Evolutionary conservation across 2,888 invertebrate genomes (phyloP).

Genomic region (Chydorus sphaericus): DNA sequence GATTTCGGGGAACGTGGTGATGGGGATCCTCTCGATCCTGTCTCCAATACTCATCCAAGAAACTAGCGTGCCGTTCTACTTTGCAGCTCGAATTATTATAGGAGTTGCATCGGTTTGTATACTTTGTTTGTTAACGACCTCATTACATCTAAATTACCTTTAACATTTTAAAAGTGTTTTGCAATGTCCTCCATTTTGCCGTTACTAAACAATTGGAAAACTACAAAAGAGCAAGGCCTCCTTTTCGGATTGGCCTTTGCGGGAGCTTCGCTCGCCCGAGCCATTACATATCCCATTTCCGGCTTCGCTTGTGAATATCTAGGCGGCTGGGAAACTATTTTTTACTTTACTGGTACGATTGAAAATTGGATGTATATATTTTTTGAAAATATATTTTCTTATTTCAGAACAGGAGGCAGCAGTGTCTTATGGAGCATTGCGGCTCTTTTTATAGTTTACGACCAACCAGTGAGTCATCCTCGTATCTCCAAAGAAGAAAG

Average conservation of each 20-base stretch:
- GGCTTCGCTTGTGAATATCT: slow-evolving; percentile 38
- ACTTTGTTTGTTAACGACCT: too few relatives aligned
- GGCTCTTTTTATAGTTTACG: slow-evolving; percentile 35
- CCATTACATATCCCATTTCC: slow-evolving; percentile 39
- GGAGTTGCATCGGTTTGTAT: neutral
- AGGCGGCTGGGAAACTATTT: slow-evolving; percentile 45
- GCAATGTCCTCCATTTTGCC: slow-evolving; percentile 3
- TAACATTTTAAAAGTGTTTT: too few relatives aligned
- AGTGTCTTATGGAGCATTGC: slow-evolving; percentile 32
- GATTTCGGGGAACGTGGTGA: too few relatives aligned
- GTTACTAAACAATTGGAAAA: neutral
- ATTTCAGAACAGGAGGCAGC: too few relatives aligned
- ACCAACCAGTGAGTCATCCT: slow-evolving; percentile 38
- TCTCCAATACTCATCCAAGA: neutral
- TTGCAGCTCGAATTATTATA: neutral
- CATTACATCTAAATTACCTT: too few relatives aligned
- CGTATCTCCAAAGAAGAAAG: slow-evolving; percentile 35
- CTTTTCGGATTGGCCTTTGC: slow-evolving; percentile 26
- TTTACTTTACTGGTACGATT: slow-evolving; percentile 38
- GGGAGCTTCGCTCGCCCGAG: slow-evolving; percentile 33
- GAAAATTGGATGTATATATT: too few relatives aligned
- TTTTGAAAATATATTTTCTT: too few relatives aligned
- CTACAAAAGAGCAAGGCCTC: slow-evolving; percentile 2
- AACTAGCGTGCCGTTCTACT: neutral
- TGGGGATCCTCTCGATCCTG: neutral